Evolutionary conservation across 2,888 invertebrate genomes (phyloP), one percentile per base, ranked within the genome.

Genomic region (Vanessa cardui): DNA sequence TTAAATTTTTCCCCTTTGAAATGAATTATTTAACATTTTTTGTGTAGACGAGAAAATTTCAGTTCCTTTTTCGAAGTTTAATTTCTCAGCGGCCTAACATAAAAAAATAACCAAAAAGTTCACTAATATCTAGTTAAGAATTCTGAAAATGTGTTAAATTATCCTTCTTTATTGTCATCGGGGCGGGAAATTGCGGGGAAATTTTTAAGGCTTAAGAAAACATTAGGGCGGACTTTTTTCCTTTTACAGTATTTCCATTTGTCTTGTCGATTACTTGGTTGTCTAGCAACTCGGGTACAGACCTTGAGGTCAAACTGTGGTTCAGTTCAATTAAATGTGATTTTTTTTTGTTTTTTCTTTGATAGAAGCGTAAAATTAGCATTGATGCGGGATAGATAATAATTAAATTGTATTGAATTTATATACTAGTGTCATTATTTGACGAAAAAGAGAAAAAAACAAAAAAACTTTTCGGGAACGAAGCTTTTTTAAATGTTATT

Each of bases 1-100:
- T 68, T 62, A 58, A 65, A 70, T 68, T 58, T n/a, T 44, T 46
- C 31, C 47, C 56, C 50, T 16, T 44, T 21, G 45, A 45, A 70
- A 65, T 70, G 64, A 70, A 70, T 70, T 64, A 68, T 65, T 70
- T 62, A 65, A 65, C 49, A 58, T 65, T 61, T n/a, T 64, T 64
- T 64, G 56, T 58, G 59, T 54, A 58, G 21, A 21, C 58, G 33
- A 20, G 54, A 68, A 62, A 64, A 61, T 62, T 47, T 18, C 64
- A 47, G 62, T 26, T 46, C 47, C 5, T 5, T 5, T 58, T 31
- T 44, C 39, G 46, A 61, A 70, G 70, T 67, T 67, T 63, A 52
- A 69, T 60, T 54, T 52, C 66, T 44, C 58, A 21, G 66, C 21
- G 31, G 54, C 20, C 62, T n/a, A 47, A 50, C n/a, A 20, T 31